phyloP scores from a whole-genome alignment of 2,113 vertebrate species.

The Gasterosteus aculeatus region DNA sequence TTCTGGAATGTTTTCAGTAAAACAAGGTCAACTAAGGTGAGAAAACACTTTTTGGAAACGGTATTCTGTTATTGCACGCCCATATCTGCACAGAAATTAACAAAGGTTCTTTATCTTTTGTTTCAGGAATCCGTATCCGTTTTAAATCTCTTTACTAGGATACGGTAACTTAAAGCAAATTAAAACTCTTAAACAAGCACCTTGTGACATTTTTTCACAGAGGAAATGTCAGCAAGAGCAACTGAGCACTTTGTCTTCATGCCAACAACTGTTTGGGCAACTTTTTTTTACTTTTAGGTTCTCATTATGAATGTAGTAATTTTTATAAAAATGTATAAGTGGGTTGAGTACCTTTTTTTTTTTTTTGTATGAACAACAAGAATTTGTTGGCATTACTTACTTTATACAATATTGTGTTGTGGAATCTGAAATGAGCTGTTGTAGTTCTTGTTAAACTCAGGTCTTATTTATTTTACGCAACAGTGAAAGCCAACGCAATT shows the following conservation, averaged over 20 bases:
- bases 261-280: background rate
- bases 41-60: background rate
- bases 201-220: slow-evolving; percentile 20
- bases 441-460: slow-evolving; percentile 47
- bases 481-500: slow-evolving; percentile 3
- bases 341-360: background rate
- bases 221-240: slow-evolving; percentile 9
- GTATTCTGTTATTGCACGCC: background rate
- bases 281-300: slow-evolving; percentile 9
- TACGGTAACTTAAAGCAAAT: slow-evolving; percentile 60
- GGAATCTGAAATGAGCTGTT: slow-evolving; percentile 22
- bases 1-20: slow-evolving; percentile 98
- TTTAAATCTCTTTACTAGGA: slow-evolving; percentile 80
- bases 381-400: slow-evolving; percentile 11
- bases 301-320: slow-evolving; percentile 26
- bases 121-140: slow-evolving; percentile 78
- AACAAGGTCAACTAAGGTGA: slow-evolving; percentile 93
- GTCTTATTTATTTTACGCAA: slow-evolving; percentile 59
- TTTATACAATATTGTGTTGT: background rate
- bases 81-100: background rate
- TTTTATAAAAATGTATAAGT: slow-evolving; percentile 12
- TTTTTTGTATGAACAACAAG: background rate
- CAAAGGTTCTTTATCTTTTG: background rate
- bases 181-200: slow-evolving; percentile 19
- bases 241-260: slow-evolving; percentile 10